Percentiles rank a stretch among this genome's conserved stretches.
These are phyloP conservation scores for Auanema freiburgensis DNA, from an alignment of 2,888 invertebrate genomes.

Conservation along the genomic window DNA sequence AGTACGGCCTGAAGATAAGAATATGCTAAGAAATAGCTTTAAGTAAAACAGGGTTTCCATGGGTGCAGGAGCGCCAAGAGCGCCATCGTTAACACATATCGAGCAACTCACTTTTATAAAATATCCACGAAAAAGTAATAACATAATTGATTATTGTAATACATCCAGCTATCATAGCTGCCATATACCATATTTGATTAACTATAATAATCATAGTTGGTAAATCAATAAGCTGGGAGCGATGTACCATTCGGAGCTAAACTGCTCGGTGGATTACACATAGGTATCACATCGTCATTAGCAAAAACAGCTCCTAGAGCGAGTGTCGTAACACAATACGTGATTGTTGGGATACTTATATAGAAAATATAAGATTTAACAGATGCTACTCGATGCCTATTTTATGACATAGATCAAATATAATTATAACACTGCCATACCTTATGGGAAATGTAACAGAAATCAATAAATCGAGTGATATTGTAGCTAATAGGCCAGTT, in stretches of 20 bases:
- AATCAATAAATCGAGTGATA: constrained; percentile 19
- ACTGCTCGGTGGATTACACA: neutral
- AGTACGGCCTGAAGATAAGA: neutral
- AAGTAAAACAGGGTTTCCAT: no score
- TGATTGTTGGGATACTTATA: no score
- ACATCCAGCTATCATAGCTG: constrained; percentile 16
- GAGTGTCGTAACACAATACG: neutral
- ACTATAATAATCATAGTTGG: constrained; percentile 6
- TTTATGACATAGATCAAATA: no score
- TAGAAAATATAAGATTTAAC: no score
- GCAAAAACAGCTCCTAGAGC: neutral
- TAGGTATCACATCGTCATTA: neutral
- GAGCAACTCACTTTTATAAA: constrained; percentile 16
- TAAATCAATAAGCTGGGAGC: neutral
- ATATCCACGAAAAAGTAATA: constrained; percentile 7
- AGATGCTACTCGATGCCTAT: no score
- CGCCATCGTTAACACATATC: no score
- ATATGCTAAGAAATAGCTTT: no score
- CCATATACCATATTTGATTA: constrained; percentile 14
- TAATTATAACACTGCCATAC: constrained; percentile 4
- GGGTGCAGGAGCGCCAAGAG: no score
- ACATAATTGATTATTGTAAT: constrained; percentile 14
- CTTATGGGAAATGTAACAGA: constrained; percentile 18
- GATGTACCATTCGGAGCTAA: neutral
- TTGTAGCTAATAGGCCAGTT: constrained; percentile 23